Conservation (phyloP, 2,888 invertebrate species). For the Pecten maximus region DNA sequence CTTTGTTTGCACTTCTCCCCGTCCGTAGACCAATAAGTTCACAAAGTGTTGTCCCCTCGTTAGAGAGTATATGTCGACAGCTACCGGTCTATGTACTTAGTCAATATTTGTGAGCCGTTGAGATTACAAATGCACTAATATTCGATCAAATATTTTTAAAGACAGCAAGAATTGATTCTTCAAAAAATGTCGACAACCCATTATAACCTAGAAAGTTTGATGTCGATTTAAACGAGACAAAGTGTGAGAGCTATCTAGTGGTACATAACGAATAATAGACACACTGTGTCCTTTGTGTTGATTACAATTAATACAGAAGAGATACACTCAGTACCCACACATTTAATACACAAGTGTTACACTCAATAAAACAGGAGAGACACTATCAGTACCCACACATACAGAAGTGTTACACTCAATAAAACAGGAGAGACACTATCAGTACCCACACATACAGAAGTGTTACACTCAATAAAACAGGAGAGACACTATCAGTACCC, state of each 20-base stretch:
- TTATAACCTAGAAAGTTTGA: conserved; percentile 2
- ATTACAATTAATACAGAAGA: background rate
- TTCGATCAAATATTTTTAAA: conserved; percentile 33
- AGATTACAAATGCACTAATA: conserved; percentile 16
- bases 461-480: too few relatives aligned
- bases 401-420: too few relatives aligned
- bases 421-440: too few relatives aligned
- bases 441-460: too few relatives aligned
- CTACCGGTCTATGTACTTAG: background rate
- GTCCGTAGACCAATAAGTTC: background rate
- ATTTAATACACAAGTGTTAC: background rate
- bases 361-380: background rate
- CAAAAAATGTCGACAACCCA: background rate
- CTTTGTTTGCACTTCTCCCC: background rate
- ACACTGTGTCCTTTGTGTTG: background rate
- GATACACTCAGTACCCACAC: too few relatives aligned
- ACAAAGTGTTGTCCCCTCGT: background rate
- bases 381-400: too few relatives aligned
- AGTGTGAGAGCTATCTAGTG: background rate
- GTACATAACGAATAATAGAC: background rate
- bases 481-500: too few relatives aligned
- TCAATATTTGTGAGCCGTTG: conserved; percentile 23
- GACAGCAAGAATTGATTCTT: conserved; percentile 25
- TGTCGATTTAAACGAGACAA: background rate
- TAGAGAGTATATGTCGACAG: background rate